Conservation (phyloP, 2,797 vertebrate species). For the Malurus leucopterus region DNA sequence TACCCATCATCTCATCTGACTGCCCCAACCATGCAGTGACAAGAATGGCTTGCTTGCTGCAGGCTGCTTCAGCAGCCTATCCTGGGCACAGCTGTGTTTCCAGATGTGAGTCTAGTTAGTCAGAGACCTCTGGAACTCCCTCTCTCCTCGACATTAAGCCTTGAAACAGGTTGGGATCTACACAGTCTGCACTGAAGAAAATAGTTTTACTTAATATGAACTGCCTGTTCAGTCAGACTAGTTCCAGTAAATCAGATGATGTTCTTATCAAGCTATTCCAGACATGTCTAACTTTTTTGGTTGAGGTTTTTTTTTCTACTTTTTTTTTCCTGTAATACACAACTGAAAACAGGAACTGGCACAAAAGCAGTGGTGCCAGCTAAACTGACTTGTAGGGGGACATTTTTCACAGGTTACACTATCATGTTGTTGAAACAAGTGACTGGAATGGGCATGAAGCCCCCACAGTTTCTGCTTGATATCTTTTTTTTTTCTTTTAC, state of each 20-base stretch:
- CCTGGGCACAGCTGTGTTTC: neutral
- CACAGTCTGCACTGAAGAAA: neutral
- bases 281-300: neutral
- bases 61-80: neutral
- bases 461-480: neutral
- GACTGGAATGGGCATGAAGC: neutral
- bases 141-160: neutral
- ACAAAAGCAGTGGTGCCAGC: neutral
- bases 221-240: neutral
- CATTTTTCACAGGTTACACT: neutral
- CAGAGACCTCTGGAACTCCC: constrained; percentile 14
- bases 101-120: neutral
- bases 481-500: neutral
- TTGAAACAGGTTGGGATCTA: neutral
- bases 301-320: neutral
- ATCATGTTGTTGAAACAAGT: neutral
- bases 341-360: neutral
- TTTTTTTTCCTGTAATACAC: neutral
- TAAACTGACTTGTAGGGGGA: neutral
- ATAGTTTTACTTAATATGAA: neutral
- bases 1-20: neutral
- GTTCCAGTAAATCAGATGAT: constrained; percentile 7
- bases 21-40: neutral
- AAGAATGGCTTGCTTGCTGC: neutral
- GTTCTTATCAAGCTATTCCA: constrained; percentile 43